phyloP scores from a whole-genome alignment of 2,888 invertebrate genomes.

The Hesperia comma region DNA sequence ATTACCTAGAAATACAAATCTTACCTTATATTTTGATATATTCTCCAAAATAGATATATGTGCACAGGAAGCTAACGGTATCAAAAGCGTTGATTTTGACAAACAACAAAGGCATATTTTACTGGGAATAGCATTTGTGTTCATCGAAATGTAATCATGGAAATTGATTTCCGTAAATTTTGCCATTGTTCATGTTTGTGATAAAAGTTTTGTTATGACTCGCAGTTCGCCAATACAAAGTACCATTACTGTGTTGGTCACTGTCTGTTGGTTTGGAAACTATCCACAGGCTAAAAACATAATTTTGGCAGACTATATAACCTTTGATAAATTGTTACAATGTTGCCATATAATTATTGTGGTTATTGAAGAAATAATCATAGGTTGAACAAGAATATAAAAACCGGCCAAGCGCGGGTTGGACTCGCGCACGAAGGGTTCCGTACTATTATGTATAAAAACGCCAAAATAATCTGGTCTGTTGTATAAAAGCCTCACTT shows the following conservation, averaged over 20 bases:
- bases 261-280: not conserved
- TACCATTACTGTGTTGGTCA: slow-evolving; percentile 16
- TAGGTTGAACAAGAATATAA: too few relatives aligned
- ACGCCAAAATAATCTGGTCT: too few relatives aligned
- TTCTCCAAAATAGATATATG: slow-evolving; percentile 55
- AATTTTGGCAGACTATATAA: not conserved
- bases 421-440: too few relatives aligned
- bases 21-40: slow-evolving; percentile 55
- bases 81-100: slow-evolving; percentile 47
- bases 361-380: too few relatives aligned
- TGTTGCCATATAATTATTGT: too few relatives aligned
- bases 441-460: too few relatives aligned
- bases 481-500: too few relatives aligned
- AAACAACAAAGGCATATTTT: slow-evolving; percentile 58
- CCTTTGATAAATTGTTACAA: too few relatives aligned
- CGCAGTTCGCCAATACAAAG: slow-evolving; percentile 31
- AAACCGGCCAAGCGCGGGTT: too few relatives aligned
- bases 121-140: not conserved
- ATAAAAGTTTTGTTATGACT: not conserved
- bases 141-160: slow-evolving; percentile 2
- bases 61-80: slow-evolving; percentile 55
- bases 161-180: slow-evolving; percentile 20
- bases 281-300: not conserved
- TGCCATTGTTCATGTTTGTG: slow-evolving; percentile 20
- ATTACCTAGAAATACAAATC: slow-evolving; percentile 30